phyloP scores from a whole-genome alignment of 2,888 invertebrate genomes.

The Ashinkailepas kermadecensis region DNA sequence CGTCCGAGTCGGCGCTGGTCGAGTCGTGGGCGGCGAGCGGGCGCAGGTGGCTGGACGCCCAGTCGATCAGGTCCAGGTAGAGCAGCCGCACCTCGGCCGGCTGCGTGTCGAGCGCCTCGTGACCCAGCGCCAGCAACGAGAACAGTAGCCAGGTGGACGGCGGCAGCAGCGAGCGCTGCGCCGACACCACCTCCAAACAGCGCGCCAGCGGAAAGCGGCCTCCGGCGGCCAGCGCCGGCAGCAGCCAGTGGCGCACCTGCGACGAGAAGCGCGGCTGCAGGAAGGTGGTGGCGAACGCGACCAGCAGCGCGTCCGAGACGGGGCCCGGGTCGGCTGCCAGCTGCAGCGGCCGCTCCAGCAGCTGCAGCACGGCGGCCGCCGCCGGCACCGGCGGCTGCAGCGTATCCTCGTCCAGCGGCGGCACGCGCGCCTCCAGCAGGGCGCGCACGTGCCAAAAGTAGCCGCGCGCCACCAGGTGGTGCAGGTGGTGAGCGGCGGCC shows the following conservation, averaged over 20 bases:
- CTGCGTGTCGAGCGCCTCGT: background rate
- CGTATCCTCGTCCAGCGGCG: constrained; percentile 59
- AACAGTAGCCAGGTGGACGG: constrained; percentile 60
- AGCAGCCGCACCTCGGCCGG: constrained; percentile 7
- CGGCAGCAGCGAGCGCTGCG: constrained; percentile 26
- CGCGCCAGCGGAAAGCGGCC: constrained; percentile 43
- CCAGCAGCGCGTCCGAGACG: constrained; percentile 24
- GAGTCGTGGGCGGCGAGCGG: background rate
- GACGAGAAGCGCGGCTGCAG: constrained; percentile 58
- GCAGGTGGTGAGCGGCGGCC: constrained; percentile 36
- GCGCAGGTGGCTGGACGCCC: constrained; percentile 8
- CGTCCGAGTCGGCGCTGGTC: background rate
- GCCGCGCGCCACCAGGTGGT: constrained; percentile 45
- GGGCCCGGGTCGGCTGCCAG: constrained; percentile 24
- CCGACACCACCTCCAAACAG: constrained; percentile 30
- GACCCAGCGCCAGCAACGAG: constrained; percentile 59
- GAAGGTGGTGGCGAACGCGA: constrained; percentile 46
- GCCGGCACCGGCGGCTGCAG: constrained; percentile 63
- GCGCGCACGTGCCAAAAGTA: constrained; percentile 66
- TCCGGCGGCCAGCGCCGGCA: constrained; percentile 57
- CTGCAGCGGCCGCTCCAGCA: constrained; percentile 67
- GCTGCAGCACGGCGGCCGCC: constrained; percentile 61
- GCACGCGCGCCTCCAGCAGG: constrained; percentile 59
- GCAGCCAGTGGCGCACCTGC: constrained; percentile 58
- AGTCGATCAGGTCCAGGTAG: constrained; percentile 10